Evolutionary conservation across 2,113 vertebrate species (phyloP).

Genomic region (Dipodomys ordii): DNA sequence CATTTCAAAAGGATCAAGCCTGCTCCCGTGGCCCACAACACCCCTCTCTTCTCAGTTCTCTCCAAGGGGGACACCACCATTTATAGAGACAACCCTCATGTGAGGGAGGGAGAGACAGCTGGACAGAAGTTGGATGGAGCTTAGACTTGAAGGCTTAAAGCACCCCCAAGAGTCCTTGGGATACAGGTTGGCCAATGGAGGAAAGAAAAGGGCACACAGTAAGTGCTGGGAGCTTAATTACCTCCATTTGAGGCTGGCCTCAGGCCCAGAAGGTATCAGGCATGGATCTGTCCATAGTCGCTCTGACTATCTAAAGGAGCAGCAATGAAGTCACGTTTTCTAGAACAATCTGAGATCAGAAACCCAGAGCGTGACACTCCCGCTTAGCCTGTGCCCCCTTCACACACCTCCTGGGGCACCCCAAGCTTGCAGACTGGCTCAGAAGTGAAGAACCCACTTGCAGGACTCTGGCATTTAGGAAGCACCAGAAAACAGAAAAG

Average conservation of each 20-base stretch:
- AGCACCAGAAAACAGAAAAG: background rate
- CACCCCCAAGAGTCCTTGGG: background rate
- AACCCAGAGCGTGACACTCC: background rate
- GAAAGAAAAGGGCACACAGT: accelerated
- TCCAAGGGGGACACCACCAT: background rate
- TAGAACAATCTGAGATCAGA: background rate
- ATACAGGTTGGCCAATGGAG: accelerated
- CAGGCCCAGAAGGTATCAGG: background rate
- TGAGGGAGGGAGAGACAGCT: too few species aligned
- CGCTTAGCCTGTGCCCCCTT: background rate
- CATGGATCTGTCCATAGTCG: too few species aligned
- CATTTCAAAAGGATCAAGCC: background rate
- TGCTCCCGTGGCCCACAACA: background rate
- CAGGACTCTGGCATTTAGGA: background rate
- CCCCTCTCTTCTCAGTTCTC: background rate
- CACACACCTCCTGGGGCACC: background rate
- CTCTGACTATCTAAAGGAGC: background rate
- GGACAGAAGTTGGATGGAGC: accelerated
- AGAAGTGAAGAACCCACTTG: background rate
- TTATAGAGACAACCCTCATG: accelerated
- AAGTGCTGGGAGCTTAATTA: background rate
- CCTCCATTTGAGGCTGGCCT: background rate
- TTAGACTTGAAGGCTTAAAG: background rate
- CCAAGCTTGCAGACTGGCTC: background rate
- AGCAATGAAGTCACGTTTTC: background rate